Evolutionary conservation across 2,888 invertebrate genomes (phyloP).

Genomic region (Chamaedrilus cognettii): DNA sequence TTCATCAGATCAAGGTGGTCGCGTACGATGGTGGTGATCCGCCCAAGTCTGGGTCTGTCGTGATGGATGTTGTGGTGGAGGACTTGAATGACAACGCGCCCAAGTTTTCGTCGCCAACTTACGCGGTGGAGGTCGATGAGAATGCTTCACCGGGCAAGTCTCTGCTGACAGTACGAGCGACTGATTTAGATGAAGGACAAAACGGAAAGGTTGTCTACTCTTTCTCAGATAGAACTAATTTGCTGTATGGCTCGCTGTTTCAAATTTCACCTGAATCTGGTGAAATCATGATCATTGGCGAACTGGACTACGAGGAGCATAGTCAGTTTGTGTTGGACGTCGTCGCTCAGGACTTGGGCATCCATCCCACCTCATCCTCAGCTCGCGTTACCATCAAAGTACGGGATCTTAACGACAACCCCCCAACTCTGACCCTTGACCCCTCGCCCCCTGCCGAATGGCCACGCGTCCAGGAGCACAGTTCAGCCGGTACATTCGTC

Average conservation of each 20-base stretch:
- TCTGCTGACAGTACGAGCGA: slow-evolving; percentile 71
- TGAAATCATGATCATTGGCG: neutral
- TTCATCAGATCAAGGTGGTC: slow-evolving; percentile 7
- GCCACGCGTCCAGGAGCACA: slow-evolving; percentile 12
- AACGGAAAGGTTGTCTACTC: slow-evolving; percentile 13
- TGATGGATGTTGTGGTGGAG: slow-evolving; percentile 6
- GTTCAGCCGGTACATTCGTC: slow-evolving; percentile 16
- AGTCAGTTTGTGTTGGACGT: slow-evolving; percentile 13
- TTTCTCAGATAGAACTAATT: slow-evolving; percentile 6
- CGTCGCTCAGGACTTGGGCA: slow-evolving; percentile 14
- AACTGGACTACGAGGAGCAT: slow-evolving; percentile 9
- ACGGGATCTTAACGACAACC: slow-evolving; percentile 22
- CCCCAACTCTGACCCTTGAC: slow-evolving; percentile 11
- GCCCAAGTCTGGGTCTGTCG: slow-evolving; percentile 4
- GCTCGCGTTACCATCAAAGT: slow-evolving; percentile 9
- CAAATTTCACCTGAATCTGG: neutral
- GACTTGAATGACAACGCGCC: slow-evolving; percentile 97
- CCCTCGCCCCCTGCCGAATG: neutral
- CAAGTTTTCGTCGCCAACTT: slow-evolving; percentile 82
- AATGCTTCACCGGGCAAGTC: slow-evolving; percentile 76
- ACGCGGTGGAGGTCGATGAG: slow-evolving; percentile 79
- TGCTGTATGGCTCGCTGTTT: neutral
- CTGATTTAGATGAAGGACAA: slow-evolving; percentile 83
- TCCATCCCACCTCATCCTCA: neutral
- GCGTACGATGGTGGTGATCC: slow-evolving; percentile 15